These are phyloP conservation scores for Peromyscus melanophrys DNA, from an alignment of 2,797 vertebrate species.

Conservation along the genomic window DNA sequence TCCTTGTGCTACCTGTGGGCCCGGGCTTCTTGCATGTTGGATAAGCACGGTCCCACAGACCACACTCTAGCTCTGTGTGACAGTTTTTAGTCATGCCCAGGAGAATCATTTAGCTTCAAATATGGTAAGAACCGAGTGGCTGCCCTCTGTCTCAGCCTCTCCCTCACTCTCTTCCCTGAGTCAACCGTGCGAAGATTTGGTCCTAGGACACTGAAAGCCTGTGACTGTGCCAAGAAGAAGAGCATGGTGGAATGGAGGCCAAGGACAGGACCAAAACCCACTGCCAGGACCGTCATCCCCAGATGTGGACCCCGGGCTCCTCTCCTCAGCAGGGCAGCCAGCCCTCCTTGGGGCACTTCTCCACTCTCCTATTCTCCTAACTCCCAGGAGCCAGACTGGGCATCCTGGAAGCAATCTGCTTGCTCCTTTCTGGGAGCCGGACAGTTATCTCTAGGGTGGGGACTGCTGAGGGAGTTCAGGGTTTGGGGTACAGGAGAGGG, in stretches of 20 bases:
- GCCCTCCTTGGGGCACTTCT: not conserved
- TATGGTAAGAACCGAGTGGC: slow-evolving; percentile 45
- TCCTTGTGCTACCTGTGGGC: not conserved
- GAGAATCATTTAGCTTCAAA: slow-evolving; percentile 57
- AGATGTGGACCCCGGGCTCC: not conserved
- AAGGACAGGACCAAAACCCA: slow-evolving; percentile 58
- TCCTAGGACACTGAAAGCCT: slow-evolving; percentile 84
- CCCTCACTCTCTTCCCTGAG: slow-evolving; percentile 63
- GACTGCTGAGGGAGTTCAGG: not conserved
- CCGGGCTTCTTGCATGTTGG: not conserved
- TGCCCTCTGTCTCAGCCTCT: slow-evolving; percentile 53
- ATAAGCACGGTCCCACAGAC: not conserved
- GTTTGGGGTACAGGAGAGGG: not conserved
- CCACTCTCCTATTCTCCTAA: not conserved
- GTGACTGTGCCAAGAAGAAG: slow-evolving; percentile 85
- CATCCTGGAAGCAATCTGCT: slow-evolving; percentile 59
- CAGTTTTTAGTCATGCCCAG: not conserved
- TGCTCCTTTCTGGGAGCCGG: not conserved
- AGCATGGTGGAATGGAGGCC: slow-evolving; percentile 84
- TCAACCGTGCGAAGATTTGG: slow-evolving; percentile 88
- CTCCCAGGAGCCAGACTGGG: slow-evolving; percentile 6
- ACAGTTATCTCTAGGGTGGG: not conserved
- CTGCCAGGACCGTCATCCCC: slow-evolving; percentile 83
- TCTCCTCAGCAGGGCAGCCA: slow-evolving; percentile 22
- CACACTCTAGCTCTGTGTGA: not conserved